A percentile compares a stretch with the other conserved stretches of the same genome.
Evolutionary conservation across 2,797 vertebrate genomes (phyloP).

Genomic region (Tamandua tetradactyla): DNA sequence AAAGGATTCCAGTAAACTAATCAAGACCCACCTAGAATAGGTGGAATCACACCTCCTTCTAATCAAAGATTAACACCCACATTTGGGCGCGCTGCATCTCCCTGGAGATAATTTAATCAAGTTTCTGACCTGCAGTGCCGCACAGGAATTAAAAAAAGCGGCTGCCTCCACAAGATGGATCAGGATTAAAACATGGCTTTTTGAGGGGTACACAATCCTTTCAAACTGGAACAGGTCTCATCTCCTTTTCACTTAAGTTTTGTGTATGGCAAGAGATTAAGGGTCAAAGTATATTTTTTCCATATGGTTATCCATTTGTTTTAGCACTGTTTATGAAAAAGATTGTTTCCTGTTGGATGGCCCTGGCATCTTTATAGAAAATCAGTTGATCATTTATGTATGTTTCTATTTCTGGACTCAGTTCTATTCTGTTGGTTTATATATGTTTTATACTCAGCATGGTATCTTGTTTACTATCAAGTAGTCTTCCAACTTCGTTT

Average conservation of each 20-base stretch:
- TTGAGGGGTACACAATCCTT: no score
- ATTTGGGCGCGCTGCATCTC: no score
- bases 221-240: no score
- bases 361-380: background rate
- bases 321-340: background rate
- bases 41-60: no score
- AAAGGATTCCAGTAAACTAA: no score
- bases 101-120: no score
- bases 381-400: background rate
- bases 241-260: slow-evolving; percentile 18
- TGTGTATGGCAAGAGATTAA: background rate
- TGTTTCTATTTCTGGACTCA: background rate
- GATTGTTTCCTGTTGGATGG: background rate
- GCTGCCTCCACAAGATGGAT: no score
- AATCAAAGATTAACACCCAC: no score
- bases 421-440: background rate
- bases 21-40: no score
- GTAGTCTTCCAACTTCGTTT: background rate
- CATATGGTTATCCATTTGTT: background rate
- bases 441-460: background rate
- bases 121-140: no score
- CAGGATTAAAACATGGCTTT: no score
- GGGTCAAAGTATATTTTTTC: background rate
- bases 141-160: no score
- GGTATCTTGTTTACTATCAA: background rate